These are phyloP conservation scores for Pluvianellus socialis DNA, from an alignment of 2,113 vertebrate species.

Conservation along the genomic window DNA sequence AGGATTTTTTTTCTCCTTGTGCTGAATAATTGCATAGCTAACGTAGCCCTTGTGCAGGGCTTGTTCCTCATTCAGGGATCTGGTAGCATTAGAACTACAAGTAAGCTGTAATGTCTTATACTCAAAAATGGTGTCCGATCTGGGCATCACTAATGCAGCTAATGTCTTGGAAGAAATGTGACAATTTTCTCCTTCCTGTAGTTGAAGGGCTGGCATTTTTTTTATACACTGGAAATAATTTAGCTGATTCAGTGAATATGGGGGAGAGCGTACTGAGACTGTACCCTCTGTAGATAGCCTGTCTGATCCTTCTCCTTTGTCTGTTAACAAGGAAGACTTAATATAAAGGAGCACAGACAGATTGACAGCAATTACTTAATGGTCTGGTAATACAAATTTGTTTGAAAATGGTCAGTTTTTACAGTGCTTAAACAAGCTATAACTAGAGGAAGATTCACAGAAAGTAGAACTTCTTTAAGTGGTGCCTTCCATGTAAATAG, in stretches of 20 bases:
- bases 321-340: background rate
- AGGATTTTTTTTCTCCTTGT: background rate
- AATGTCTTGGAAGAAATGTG: rapidly evolving
- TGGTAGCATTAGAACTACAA: background rate
- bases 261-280: background rate
- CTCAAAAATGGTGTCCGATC: background rate
- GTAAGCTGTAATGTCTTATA: background rate
- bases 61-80: background rate
- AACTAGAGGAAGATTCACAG: background rate
- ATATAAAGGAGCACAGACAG: background rate
- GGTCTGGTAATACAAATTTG: background rate
- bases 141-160: background rate
- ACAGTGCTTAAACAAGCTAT: background rate
- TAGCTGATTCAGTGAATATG: background rate
- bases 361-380: background rate
- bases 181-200: background rate
- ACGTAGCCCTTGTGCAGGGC: background rate
- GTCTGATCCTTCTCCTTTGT: background rate
- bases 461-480: background rate
- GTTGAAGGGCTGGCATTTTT: background rate
- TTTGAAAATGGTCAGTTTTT: background rate
- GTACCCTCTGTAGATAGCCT: background rate
- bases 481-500: background rate
- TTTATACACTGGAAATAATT: background rate
- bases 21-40: background rate